Base-by-base conservation (phyloP, 2,888 invertebrate genomes). In the Ormyrus pomaceus region DNA sequence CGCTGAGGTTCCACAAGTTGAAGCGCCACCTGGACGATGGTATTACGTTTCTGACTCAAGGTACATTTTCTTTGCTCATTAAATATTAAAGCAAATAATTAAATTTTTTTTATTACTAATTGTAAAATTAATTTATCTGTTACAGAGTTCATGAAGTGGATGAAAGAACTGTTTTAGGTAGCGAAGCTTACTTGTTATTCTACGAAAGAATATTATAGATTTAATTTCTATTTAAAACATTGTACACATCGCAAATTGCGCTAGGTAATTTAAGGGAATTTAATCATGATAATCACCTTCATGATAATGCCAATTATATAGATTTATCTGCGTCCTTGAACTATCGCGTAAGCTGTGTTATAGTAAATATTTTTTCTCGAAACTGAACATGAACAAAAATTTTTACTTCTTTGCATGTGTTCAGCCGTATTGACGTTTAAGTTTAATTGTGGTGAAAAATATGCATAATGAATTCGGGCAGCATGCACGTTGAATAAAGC, bases 141-240 rank as follows among this genome's bases (percentile, higher is more conserved):
- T 86, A 62, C 83, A 90, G 90, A 87, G 97, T 98, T 0, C 93
- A 93, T 58, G 96, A 96, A 89, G 95, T 96, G 46, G 92, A 93
- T 77, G 96, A 97, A 90, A 94, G 94, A 3, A 93, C 94, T 83
- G 98, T 98, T 79, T 92, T 98, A 65, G 92, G 93, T 85, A 95
- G 95, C 80, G 97, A 99, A 91, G 99, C 99, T 13, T 99, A 99
- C 91, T 93, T 99, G 72, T 93, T 99, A 58, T 99, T 99, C 92
- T 99, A 99, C 91, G 98, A 99, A 91, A 94, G 98, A 91, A 95
- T 98, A 90, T 92, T 95, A 91, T 97, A 95, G 92, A 86, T 48
- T 71, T 48, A 72, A 48, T 66, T 62, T 72, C 76, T 71, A 76
- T 66, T 72, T 66, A 71, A 64, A 34, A 75, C 50, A 56, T 10